A percentile compares a stretch with the other conserved stretches of the same genome.
These are phyloP conservation scores for Seriola dumerili DNA, from an alignment of 2,113 vertebrate genomes.

Conservation along the genomic window DNA sequence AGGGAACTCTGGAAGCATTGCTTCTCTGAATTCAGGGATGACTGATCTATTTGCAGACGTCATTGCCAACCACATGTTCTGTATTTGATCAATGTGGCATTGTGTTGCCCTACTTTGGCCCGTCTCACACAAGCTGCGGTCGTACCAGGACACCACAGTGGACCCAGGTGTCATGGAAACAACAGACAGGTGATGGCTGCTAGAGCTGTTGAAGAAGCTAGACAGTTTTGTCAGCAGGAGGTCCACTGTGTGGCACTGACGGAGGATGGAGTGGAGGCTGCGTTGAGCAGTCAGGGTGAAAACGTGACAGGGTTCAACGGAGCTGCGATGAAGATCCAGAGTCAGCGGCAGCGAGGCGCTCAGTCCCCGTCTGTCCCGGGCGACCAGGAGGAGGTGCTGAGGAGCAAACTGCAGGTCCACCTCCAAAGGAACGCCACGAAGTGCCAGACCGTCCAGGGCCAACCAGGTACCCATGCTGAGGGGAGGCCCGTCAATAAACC, in stretches of 20 bases:
- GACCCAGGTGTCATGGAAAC: slow-evolving; percentile 66
- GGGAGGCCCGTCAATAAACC: slow-evolving; percentile 42
- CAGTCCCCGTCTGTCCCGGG: slow-evolving; percentile 61
- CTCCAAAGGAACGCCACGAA: slow-evolving; percentile 68
- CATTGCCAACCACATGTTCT: slow-evolving; percentile 56
- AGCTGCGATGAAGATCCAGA: slow-evolving; percentile 53
- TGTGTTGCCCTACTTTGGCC: background rate
- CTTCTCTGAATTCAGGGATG: slow-evolving; percentile 56
- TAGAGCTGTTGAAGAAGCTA: slow-evolving; percentile 61
- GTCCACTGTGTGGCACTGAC: slow-evolving; percentile 54
- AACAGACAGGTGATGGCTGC: slow-evolving; percentile 37
- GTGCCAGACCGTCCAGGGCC: slow-evolving; percentile 58
- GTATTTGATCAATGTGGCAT: slow-evolving; percentile 48
- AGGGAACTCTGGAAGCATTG: slow-evolving; percentile 78
- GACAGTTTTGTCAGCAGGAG: slow-evolving; percentile 75
- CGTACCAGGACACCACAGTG: slow-evolving; percentile 71
- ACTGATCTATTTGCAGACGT: slow-evolving; percentile 22
- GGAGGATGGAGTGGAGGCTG: slow-evolving; percentile 76
- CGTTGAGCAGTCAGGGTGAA: slow-evolving; percentile 64
- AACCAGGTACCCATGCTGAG: slow-evolving; percentile 67
- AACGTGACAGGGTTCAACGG: slow-evolving; percentile 49
- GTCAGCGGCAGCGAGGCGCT: slow-evolving; percentile 56
- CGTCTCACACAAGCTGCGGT: slow-evolving; percentile 49
- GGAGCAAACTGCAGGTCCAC: slow-evolving; percentile 74
- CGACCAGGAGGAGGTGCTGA: slow-evolving; percentile 68